These are phyloP conservation scores for Heliconius himera DNA, from an alignment of 1,140 invertebrate genomes.

Conservation along the genomic window DNA sequence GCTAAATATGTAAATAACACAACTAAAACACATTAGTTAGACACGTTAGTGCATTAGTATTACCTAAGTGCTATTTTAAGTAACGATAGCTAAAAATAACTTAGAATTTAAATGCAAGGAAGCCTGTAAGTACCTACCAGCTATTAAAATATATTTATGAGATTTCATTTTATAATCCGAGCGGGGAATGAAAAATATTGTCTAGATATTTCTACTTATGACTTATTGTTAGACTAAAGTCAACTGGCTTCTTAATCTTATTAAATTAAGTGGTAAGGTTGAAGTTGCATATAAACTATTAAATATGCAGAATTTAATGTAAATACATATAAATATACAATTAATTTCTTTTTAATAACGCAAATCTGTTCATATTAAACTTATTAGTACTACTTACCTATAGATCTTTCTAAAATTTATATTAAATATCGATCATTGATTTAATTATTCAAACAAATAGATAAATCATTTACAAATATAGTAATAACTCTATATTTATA, in stretches of 20 bases:
- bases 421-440: too few species aligned
- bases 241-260: constrained; percentile 36
- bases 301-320: background rate
- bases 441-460: too few species aligned
- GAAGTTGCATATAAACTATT: constrained; percentile 14
- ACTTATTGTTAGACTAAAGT: constrained; percentile 29
- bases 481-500: too few species aligned
- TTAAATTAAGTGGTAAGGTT: constrained; percentile 26
- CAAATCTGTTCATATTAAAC: background rate
- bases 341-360: background rate
- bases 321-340: background rate
- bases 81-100: background rate
- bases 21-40: background rate
- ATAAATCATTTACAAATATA: too few species aligned
- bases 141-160: constrained; percentile 21
- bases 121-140: background rate
- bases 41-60: background rate
- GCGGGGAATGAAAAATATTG: constrained; percentile 22
- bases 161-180: constrained; percentile 18
- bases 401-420: background rate
- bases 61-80: constrained; percentile 1
- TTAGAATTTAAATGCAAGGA: constrained; percentile 16
- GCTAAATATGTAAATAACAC: background rate
- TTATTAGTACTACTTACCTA: background rate
- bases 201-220: constrained; percentile 27